Conservation (phyloP, 2,888 invertebrate genomes). For the Homarus gammarus region DNA sequence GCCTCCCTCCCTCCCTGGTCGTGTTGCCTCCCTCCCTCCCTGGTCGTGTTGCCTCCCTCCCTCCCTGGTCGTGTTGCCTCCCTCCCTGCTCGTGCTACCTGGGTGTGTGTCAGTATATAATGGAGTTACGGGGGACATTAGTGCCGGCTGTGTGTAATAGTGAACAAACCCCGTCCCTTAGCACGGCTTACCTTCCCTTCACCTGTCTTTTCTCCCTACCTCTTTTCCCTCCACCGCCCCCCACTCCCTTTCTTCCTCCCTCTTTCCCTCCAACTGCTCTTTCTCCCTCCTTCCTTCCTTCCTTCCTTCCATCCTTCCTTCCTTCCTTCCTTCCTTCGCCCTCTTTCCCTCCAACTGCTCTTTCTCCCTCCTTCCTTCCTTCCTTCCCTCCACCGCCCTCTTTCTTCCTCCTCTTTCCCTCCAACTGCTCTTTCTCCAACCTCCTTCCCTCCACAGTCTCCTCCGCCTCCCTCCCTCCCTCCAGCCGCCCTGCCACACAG, state of each 20-base stretch:
- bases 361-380: neutral
- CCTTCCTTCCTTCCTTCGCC: too few relatives aligned
- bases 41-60: too few relatives aligned
- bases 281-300: too few relatives aligned
- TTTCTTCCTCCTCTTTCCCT: too few relatives aligned
- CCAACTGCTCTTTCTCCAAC: neutral
- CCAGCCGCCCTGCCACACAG: neutral
- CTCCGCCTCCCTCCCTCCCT: neutral
- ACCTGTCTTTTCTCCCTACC: too few relatives aligned
- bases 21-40: too few relatives aligned
- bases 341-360: neutral
- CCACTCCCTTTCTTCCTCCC: too few relatives aligned
- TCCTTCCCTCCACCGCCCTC: too few relatives aligned
- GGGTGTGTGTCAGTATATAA: slow-evolving; percentile 11
- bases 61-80: neutral
- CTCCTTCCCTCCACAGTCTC: neutral
- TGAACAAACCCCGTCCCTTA: neutral
- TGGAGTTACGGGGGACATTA: slow-evolving; percentile 29
- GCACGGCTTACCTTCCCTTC: neutral
- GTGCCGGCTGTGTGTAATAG: slow-evolving; percentile 20
- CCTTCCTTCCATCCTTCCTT: too few relatives aligned
- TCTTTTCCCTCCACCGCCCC: too few relatives aligned
- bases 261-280: too few relatives aligned
- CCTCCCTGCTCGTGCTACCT: neutral
- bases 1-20: too few relatives aligned